Base-by-base conservation (phyloP, 2,888 invertebrate genomes). In the Koerneria pararmatus region DNA sequence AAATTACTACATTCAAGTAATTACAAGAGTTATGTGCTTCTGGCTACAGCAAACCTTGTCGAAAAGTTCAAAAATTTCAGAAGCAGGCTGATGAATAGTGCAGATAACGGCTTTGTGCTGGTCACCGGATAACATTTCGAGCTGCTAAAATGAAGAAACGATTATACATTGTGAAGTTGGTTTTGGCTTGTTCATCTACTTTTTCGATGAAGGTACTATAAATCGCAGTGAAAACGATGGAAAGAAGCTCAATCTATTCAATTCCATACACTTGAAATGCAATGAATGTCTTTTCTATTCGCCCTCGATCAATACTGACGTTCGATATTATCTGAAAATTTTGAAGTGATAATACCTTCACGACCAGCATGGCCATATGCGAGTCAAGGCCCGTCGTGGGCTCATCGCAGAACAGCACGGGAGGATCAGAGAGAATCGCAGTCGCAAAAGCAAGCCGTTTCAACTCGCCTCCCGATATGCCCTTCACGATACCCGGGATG, bases 401-500 rank as follows among this genome's bases (percentile, higher is more conserved):
- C 82, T 95, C 95, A 81, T 95, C 95, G 84, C 94, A 95, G 83
- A 95, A 92, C 88, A 97, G 89, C 54, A 95, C 86, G 0, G 92
- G 90, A 0, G 95, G 95, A 86, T 95, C 91, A 0, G 93, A 95
- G 59, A 95, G 86, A 2, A 94, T 74, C 86, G 95, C 97, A 19
- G 93, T 91, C 32, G 95, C 97, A 83, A 97, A 95, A 0, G 95
- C 91, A 15, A 97, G 86, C 66, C 95, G 87, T 84, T 95, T 95
- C 88, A 91, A 91, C 86, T 97, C 97, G 0, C 97, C 97, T 0
- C 95, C 95, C 0, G 95, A 95, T 66, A 97, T 90, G 0, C 95
- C 94, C 86, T 61, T 61, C 34, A 24, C 15, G 31, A 91, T 86
- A 0, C 93, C 94, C 0, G 91, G 89, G 59, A 90, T 88, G 0